Evolutionary conservation across 2,888 invertebrate genomes (phyloP), one percentile per base, ranked within the genome.

Genomic region (Drosophila ustulata): DNA sequence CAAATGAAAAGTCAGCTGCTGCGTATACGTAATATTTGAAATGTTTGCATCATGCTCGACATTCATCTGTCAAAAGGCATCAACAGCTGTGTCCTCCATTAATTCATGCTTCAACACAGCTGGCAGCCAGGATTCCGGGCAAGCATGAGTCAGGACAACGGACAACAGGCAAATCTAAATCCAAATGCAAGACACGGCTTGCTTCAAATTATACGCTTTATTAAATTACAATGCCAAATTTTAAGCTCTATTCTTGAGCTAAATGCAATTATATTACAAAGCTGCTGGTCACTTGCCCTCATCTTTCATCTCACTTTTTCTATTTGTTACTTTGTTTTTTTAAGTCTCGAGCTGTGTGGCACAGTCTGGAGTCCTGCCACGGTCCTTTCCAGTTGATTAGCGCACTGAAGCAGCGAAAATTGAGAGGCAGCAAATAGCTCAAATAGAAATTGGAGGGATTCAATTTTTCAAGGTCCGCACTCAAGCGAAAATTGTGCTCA

Each of bases 31-130:
- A 61, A 56, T 61, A 66, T 71, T 82, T 75, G 37, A 86, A 86
- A 84, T 78, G 76, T 81, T 78, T 61, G 66, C 70, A 76, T 77
- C 81, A 82, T 77, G 79, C 73, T 75, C 75, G 58, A 79, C 77
- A 87, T 81, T 75, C 89, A 81, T 88, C 82, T 86, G 81, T 89
- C 87, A 89, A 69, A 78, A 63, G 68, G 67, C 80, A 89, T 76
- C 85, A 89, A 78, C 85, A 89, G 68, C 79, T 84, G 88, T 56
- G 58, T 37, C 43, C 50, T 43, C 45, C 76, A 75, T 77, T 76
- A 67, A 62, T 56, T 57, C 32, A 63, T 53, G 30, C 50, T 34
- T 53, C 51, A 66, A 13, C 47, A 13, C 55, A 58, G 50, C 76
- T 18, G 52, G 13, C 13, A 25, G 25, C 23, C 7, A 9, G 11